Evolutionary conservation across 2,113 vertebrate species (phyloP).

Genomic region (Mormoops blainvillei): DNA sequence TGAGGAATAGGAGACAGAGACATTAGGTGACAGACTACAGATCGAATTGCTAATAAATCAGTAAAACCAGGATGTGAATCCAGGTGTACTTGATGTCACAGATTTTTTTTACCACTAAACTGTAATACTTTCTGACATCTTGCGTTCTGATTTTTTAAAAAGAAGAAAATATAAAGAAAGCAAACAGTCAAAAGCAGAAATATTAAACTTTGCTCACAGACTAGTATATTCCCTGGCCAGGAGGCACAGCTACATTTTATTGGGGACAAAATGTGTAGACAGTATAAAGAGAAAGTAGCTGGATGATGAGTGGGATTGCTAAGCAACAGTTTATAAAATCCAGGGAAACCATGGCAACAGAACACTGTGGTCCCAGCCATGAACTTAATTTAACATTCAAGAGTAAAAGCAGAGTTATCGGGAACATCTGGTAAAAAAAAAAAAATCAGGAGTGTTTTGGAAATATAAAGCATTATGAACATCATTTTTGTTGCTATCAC

Average conservation of each 20-base stretch:
- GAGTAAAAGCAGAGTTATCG: background rate
- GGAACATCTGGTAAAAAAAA: conserved; percentile 1
- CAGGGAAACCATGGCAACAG: conserved; percentile 46
- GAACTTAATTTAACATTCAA: conserved; percentile 30
- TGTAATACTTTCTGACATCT: background rate
- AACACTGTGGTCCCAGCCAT: conserved; percentile 29
- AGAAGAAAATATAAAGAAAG: background rate
- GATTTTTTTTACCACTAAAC: background rate
- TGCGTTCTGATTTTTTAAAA: background rate
- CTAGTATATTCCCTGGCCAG: background rate
- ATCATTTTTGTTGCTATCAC: background rate
- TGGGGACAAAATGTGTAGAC: conserved; percentile 23
- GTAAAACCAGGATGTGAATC: background rate
- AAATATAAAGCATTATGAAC: background rate
- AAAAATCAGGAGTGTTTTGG: background rate
- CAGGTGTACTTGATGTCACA: background rate
- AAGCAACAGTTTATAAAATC: conserved; percentile 54
- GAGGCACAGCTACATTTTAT: conserved; percentile 4
- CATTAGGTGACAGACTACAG: conserved; percentile 10
- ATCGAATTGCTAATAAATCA: background rate
- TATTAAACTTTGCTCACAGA: background rate
- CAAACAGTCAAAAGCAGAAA: background rate
- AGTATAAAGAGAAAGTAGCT: conserved; percentile 28
- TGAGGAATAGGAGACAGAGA: background rate
- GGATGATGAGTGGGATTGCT: conserved; percentile 26